phyloP scores from a whole-genome alignment of 2,113 vertebrate species.

The Halcyon malimbica region DNA sequence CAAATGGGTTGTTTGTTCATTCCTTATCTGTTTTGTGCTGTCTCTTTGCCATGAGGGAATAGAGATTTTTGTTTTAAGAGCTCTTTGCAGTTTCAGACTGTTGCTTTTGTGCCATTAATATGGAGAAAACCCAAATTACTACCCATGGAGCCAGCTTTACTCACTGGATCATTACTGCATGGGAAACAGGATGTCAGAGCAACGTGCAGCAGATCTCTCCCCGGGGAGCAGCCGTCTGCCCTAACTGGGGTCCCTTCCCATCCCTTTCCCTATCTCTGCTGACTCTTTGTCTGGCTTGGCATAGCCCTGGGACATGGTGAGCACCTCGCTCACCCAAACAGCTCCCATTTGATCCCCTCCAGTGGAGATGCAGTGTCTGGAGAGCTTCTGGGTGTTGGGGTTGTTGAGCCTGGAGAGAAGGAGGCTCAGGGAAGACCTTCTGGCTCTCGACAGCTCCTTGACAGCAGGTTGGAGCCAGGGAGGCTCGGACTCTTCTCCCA shows the following conservation, averaged over 20 bases:
- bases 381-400: background rate
- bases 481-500: background rate
- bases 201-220: accelerated
- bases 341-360: background rate
- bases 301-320: background rate
- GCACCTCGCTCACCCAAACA: accelerated
- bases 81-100: conserved; percentile 58
- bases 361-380: accelerated
- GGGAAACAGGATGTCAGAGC: background rate
- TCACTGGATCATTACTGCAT: background rate
- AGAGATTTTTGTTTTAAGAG: conserved; percentile 55
- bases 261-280: background rate
- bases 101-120: conserved; percentile 59
- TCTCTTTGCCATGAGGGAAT: conserved; percentile 31
- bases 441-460: background rate
- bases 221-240: background rate
- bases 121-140: conserved; percentile 43
- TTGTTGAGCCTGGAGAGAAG: background rate
- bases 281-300: background rate
- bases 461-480: background rate
- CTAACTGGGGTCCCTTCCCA: background rate
- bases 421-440: background rate
- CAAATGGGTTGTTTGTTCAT: conserved; percentile 50
- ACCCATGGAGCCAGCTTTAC: background rate
- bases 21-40: background rate